These are phyloP conservation scores for Dermatophagoides farinae DNA, from an alignment of 1,140 invertebrate species.

Conservation along the genomic window DNA sequence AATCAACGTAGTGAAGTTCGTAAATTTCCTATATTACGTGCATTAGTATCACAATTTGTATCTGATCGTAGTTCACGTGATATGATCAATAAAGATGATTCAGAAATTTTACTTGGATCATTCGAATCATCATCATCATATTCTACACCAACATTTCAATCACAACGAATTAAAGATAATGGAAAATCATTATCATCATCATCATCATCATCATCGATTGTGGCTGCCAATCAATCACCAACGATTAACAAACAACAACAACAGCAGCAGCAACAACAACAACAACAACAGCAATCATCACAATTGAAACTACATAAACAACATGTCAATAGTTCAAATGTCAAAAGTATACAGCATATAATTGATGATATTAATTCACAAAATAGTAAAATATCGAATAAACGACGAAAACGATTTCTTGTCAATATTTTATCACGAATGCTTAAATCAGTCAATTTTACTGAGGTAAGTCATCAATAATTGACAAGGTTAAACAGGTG, in stretches of 20 bases:
- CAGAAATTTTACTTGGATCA: not conserved
- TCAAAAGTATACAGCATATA: conserved; percentile 3
- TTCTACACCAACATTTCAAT: not conserved
- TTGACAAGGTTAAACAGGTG: not conserved
- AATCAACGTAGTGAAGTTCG: not conserved
- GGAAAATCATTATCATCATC: not conserved
- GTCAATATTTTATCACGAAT: conserved; percentile 12
- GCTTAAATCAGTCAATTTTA: conserved; percentile 14
- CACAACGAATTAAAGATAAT: not conserved
- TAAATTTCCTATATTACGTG: not conserved
- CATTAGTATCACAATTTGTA: not conserved
- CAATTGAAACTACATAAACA: not conserved
- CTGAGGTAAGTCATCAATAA: not conserved
- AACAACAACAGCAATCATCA: not conserved
- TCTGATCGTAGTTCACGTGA: conserved; percentile 1
- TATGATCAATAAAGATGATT: not conserved
- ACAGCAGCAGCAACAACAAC: not conserved
- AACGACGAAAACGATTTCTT: conserved; percentile 6
- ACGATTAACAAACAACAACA: not conserved
- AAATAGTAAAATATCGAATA: conserved; percentile 8
- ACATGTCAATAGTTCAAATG: not conserved
- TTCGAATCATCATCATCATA: not conserved
- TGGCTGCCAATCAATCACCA: not conserved
- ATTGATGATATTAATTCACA: conserved; percentile 12
- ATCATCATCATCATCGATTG: not conserved